Conservation (phyloP, 2,888 invertebrate genomes). For the Drosophila fulvimacula region DNA sequence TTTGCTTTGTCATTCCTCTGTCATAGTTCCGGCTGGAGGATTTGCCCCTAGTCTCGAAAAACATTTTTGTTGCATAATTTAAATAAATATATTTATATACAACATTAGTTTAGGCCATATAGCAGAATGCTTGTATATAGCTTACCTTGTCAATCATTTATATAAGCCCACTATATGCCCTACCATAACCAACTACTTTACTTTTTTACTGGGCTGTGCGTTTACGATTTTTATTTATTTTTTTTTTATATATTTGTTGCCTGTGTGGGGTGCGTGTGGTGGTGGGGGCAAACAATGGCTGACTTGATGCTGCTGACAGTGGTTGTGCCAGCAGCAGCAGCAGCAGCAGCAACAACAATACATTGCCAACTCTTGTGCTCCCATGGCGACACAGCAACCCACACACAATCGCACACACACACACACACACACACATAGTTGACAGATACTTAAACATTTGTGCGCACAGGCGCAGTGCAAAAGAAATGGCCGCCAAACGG, state of each 20-base stretch:
- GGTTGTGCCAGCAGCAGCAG: constrained; percentile 66
- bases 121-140: not conserved
- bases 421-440: constrained; percentile 16
- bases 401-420: constrained; percentile 23
- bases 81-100: no score
- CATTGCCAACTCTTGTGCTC: constrained; percentile 62
- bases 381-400: constrained; percentile 63
- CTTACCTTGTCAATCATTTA: no score
- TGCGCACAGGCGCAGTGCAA: constrained; percentile 77
- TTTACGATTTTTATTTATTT: constrained; percentile 1
- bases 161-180: not conserved
- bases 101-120: no score
- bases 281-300: constrained; percentile 73
- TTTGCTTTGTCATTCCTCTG: no score
- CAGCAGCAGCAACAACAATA: constrained; percentile 38
- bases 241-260: not conserved
- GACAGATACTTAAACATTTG: constrained; percentile 45
- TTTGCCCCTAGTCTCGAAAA: no score
- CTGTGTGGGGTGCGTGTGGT: constrained; percentile 49
- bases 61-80: no score
- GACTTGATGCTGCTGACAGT: constrained; percentile 63
- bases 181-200: not conserved
- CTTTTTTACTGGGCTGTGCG: constrained; percentile 35
- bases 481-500: constrained; percentile 73
- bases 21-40: no score